Base-by-base conservation (phyloP, 2,113 vertebrate species). In the Epinephelus cyanopodus region DNA sequence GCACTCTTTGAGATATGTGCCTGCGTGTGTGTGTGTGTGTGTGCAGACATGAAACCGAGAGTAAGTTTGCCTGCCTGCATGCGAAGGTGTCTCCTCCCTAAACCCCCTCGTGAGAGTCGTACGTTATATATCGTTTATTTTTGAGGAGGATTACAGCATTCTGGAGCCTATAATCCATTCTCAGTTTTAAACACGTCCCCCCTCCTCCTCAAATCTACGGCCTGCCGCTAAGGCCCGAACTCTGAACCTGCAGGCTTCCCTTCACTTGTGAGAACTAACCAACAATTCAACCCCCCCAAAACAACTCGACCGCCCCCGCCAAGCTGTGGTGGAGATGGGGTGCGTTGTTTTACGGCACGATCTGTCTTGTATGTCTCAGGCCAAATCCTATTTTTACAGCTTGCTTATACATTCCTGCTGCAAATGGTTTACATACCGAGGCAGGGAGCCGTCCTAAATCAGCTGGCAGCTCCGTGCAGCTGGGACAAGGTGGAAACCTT, bases 391-490 rank as follows among this genome's bases (percentile, higher is more conserved):
- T 96, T 96, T 98, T 97, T 97, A 97, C 95, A 96, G 95, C 94
- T 97, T 98, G 97, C 96, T 98, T 98, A 97, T 96, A 94, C 96
- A 97, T 97, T 97, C 97, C 96, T 96, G 93, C 95, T 71, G 86
- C 90, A 96, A 94, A 96, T 90, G 96, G 96, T 98, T 97, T 98
- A 98, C 97, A 97, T 97, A 97, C 97, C 96, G 93, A 89, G 90
- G 91, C 94, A 74, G 90, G 96, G 95, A 96, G 90, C 92, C 91
- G 95, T 96, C 96, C 96, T 98, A 98, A 98, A 98, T 98, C 97
- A 98, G 97, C 96, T 95, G 96, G 94, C 85, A 94, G 94, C 95
- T 97, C 95, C 85, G 78, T 90, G 95, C 95, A 95, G 96, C 95
- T 96, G 95, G 95, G 93, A 94, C 96, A 86, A 94, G 96, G 95